phyloP scores from a whole-genome alignment of 2,888 invertebrate species.

The Chirona hameri region DNA sequence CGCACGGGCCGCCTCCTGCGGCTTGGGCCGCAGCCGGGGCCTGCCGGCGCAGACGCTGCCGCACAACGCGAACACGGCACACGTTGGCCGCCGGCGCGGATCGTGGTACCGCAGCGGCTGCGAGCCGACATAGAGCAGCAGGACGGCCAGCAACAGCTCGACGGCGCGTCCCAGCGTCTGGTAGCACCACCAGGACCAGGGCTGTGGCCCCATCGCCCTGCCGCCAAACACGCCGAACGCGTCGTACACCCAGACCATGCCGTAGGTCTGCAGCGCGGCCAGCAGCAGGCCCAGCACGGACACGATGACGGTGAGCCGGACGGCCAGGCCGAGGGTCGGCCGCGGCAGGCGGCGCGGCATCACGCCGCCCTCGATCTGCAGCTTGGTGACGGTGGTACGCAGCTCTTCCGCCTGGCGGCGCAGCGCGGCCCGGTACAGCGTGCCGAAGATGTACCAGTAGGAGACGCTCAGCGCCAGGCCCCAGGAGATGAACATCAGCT shows the following conservation, averaged over 20 bases:
- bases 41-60: not conserved
- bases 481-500: slow-evolving; percentile 26
- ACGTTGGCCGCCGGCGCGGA: slow-evolving; percentile 54
- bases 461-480: slow-evolving; percentile 50
- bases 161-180: slow-evolving; percentile 78
- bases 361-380: slow-evolving; percentile 43
- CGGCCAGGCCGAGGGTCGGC: slow-evolving; percentile 69
- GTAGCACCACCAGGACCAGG: slow-evolving; percentile 89
- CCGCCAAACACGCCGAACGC: slow-evolving; percentile 41
- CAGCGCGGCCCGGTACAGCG: slow-evolving; percentile 65
- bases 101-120: slow-evolving; percentile 49
- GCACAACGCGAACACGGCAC: slow-evolving; percentile 52
- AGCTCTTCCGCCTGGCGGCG: slow-evolving; percentile 29
- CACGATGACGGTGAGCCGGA: slow-evolving; percentile 82
- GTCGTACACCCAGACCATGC: slow-evolving; percentile 54
- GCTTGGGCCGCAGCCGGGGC: not conserved
- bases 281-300: slow-evolving; percentile 77
- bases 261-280: slow-evolving; percentile 79
- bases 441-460: slow-evolving; percentile 53
- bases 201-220: slow-evolving; percentile 49
- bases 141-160: slow-evolving; percentile 80
- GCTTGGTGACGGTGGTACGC: slow-evolving; percentile 38
- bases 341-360: slow-evolving; percentile 45
- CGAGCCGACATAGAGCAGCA: slow-evolving; percentile 82
- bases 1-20: not conserved